A percentile compares a stretch with the other conserved stretches of the same genome.
Evolutionary conservation across 2,888 invertebrate species (phyloP).

Genomic region (Caenorhabditis imperialis): DNA sequence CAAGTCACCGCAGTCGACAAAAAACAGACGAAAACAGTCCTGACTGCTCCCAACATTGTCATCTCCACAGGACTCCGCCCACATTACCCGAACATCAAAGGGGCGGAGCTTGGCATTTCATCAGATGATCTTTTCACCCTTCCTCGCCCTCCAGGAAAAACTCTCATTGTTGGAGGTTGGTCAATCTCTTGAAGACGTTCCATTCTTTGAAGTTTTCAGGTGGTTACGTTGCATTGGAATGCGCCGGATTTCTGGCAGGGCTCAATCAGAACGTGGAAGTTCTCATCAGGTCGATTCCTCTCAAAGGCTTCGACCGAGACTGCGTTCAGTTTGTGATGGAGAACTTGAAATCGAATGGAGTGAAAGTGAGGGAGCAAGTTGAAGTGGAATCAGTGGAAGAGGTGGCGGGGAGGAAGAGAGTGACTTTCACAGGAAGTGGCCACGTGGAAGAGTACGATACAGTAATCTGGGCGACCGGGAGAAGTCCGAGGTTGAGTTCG

Average conservation of each 20-base stretch:
- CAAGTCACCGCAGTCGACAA: slow-evolving; percentile 75
- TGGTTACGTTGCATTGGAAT: slow-evolving; percentile 82
- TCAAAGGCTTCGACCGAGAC: slow-evolving; percentile 81
- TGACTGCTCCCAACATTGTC: slow-evolving; percentile 80
- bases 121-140: slow-evolving; percentile 82
- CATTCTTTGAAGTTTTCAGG: no score
- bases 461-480: slow-evolving; percentile 63
- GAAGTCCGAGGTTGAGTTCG: slow-evolving; percentile 25
- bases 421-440: slow-evolving; percentile 14
- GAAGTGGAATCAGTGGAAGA: slow-evolving; percentile 49
- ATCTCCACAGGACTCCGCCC: slow-evolving; percentile 81
- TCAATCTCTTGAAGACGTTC: no score
- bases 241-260: slow-evolving; percentile 81
- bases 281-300: slow-evolving; percentile 81
- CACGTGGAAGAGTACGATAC: slow-evolving; percentile 52
- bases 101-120: slow-evolving; percentile 80
- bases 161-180: slow-evolving; percentile 81
- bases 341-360: slow-evolving; percentile 80
- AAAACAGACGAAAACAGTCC: slow-evolving; percentile 46
- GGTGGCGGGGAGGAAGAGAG: slow-evolving; percentile 10
- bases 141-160: slow-evolving; percentile 79
- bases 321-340: slow-evolving; percentile 81
- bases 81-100: slow-evolving; percentile 80
- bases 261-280: slow-evolving; percentile 79
- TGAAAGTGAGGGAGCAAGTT: slow-evolving; percentile 79